Conservation (phyloP, 2,113 vertebrate species). For the Oenanthe oenanthe region DNA sequence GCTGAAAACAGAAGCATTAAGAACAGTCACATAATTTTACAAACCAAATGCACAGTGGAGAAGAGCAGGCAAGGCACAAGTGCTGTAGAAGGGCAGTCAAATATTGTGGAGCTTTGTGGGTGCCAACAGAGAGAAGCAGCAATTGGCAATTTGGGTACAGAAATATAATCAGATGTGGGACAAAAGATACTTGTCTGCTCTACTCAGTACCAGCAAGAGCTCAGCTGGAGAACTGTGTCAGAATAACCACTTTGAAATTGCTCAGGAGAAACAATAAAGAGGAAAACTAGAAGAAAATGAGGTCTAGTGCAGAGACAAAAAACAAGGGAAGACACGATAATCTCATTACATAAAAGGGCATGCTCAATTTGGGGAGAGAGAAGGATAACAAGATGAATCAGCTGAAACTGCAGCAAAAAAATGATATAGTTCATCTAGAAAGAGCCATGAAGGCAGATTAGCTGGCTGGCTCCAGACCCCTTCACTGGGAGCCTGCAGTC, state of each 20-base stretch:
- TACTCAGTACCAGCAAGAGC: not conserved
- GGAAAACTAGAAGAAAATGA: not conserved
- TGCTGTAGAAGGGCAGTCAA: not conserved
- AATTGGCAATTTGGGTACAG: not conserved
- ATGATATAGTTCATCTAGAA: not conserved
- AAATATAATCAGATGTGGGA: not conserved
- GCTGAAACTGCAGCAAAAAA: slow-evolving; percentile 22
- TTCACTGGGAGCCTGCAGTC: not conserved
- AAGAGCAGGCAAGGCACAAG: not conserved
- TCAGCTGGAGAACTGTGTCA: not conserved
- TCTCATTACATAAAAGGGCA: not conserved
- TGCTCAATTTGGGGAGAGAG: not conserved
- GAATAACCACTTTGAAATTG: not conserved
- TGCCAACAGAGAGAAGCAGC: not conserved
- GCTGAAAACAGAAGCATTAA: slow-evolving; percentile 83
- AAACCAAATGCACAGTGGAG: not conserved
- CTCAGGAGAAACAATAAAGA: not conserved
- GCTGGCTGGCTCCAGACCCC: not conserved
- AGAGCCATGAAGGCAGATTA: not conserved
- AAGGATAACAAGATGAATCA: not conserved
- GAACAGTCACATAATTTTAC: slow-evolving; percentile 33
- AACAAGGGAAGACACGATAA: not conserved
- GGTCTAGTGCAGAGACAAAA: not conserved
- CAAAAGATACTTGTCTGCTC: not conserved
- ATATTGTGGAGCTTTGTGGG: fast-evolving